A percentile compares a stretch with the other conserved stretches of the same genome.
phyloP scores from a whole-genome alignment of 1,140 invertebrate genomes.

The Mizuhopecten yessoensis region DNA sequence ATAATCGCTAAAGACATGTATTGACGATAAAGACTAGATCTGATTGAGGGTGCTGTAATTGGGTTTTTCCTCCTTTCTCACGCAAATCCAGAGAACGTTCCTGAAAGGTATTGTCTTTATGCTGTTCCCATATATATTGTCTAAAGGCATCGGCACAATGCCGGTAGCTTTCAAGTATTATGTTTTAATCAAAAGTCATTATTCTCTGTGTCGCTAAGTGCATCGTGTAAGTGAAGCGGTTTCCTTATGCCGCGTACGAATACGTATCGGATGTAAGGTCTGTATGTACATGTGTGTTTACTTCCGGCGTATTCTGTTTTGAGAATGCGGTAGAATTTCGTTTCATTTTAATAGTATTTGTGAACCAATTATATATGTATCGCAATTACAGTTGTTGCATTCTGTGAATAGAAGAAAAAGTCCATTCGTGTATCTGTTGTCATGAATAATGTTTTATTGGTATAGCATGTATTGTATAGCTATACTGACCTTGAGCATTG shows the following conservation, averaged over 20 bases:
- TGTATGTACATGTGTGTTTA: background rate
- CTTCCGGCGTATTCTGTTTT: background rate
- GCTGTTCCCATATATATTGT: background rate
- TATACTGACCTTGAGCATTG: background rate
- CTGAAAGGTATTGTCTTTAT: background rate
- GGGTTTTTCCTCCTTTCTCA: slow-evolving; percentile 29
- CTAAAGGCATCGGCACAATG: background rate
- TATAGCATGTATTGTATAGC: too few species aligned
- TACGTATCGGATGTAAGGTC: background rate
- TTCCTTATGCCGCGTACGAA: background rate
- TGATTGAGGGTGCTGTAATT: background rate
- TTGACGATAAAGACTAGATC: slow-evolving; percentile 5
- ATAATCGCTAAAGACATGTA: background rate
- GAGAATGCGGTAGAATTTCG: background rate
- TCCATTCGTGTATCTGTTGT: background rate
- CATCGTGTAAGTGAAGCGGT: background rate
- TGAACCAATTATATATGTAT: background rate
- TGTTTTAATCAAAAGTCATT: background rate
- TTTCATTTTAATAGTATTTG: background rate
- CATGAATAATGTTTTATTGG: background rate
- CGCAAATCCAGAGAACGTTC: background rate
- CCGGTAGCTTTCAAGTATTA: background rate
- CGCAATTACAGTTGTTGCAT: background rate
- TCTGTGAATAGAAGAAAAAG: background rate
- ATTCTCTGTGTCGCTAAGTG: background rate